Evolutionary conservation across 2,797 vertebrate genomes (phyloP).

Genomic region (Lindbergichthys nudifrons): DNA sequence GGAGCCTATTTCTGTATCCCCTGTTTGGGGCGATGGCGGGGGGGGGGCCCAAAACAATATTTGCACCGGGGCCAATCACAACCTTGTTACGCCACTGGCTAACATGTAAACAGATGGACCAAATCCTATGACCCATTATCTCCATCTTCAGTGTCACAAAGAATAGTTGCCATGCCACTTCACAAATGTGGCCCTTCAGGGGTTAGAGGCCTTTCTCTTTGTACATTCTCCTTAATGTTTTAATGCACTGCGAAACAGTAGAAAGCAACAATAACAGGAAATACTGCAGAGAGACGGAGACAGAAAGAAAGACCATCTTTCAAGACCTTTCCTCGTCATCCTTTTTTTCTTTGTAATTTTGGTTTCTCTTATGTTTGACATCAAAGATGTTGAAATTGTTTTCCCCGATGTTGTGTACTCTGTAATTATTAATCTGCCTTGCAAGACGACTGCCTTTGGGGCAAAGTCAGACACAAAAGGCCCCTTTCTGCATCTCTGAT

Average conservation of each 20-base stretch:
- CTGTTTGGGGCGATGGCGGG: too few species aligned
- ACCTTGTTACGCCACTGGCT: too few species aligned
- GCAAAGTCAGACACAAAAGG: conserved; percentile 84
- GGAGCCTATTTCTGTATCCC: too few species aligned
- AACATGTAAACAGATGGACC: conserved; percentile 67
- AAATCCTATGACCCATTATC: conserved; percentile 61
- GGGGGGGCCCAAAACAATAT: too few species aligned
- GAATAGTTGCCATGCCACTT: conserved; percentile 61
- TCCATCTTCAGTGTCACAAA: conserved; percentile 61
- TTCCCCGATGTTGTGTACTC: conserved; percentile 85
- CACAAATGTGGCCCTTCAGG: conserved; percentile 59
- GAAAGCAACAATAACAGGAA: conserved; percentile 83
- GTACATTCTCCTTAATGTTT: conserved; percentile 72
- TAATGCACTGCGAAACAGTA: conserved; percentile 73
- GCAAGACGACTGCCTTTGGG: conserved; percentile 82
- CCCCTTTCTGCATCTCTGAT: conserved; percentile 81
- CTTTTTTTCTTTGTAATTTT: conserved; percentile 84
- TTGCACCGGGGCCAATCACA: too few species aligned
- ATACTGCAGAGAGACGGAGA: conserved; percentile 66
- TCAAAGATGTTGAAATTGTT: conserved; percentile 86
- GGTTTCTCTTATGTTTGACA: conserved; percentile 86
- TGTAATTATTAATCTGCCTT: conserved; percentile 88
- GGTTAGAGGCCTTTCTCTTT: conserved; percentile 64
- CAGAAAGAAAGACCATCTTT: conserved; percentile 74
- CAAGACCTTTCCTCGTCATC: conserved; percentile 80